A percentile compares a stretch with the other conserved stretches of the same genome.
Conservation (phyloP, 2,888 invertebrate species). For the Emmelina monodactyla region DNA sequence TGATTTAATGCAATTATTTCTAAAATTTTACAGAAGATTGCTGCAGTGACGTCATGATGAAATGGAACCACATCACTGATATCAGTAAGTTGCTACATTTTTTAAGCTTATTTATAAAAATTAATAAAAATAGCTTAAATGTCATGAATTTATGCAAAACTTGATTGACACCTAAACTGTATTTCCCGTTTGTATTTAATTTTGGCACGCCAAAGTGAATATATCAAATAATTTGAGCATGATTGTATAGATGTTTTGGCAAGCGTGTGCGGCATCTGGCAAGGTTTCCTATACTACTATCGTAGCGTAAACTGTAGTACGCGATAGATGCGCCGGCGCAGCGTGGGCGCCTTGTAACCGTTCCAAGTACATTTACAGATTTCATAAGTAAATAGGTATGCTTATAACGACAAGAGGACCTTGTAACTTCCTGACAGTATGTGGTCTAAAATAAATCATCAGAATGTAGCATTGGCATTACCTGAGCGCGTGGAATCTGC, state of each 20-base stretch:
- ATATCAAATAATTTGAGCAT: neutral
- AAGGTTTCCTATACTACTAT: neutral
- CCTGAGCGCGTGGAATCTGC: too few relatives aligned
- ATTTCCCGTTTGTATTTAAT: too few relatives aligned
- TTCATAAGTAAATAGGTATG: neutral
- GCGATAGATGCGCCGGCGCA: neutral
- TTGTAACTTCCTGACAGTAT: too few relatives aligned
- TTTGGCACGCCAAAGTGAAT: neutral
- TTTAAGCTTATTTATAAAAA: too few relatives aligned
- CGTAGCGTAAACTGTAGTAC: neutral
- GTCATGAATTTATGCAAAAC: too few relatives aligned
- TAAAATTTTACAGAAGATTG: slow-evolving; percentile 45
- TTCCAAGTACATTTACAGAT: neutral
- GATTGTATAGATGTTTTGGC: neutral
- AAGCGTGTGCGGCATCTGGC: neutral
- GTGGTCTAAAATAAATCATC: too few relatives aligned
- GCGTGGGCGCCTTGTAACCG: neutral
- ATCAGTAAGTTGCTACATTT: slow-evolving; percentile 62
- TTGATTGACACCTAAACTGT: too few relatives aligned
- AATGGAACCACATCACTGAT: slow-evolving; percentile 62
- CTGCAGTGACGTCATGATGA: slow-evolving; percentile 60
- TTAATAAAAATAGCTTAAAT: too few relatives aligned
- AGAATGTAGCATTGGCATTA: too few relatives aligned
- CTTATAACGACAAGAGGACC: too few relatives aligned
- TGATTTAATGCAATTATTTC: neutral